phyloP scores from a whole-genome alignment of 2,888 invertebrate species.

The Saturnia japonica region DNA sequence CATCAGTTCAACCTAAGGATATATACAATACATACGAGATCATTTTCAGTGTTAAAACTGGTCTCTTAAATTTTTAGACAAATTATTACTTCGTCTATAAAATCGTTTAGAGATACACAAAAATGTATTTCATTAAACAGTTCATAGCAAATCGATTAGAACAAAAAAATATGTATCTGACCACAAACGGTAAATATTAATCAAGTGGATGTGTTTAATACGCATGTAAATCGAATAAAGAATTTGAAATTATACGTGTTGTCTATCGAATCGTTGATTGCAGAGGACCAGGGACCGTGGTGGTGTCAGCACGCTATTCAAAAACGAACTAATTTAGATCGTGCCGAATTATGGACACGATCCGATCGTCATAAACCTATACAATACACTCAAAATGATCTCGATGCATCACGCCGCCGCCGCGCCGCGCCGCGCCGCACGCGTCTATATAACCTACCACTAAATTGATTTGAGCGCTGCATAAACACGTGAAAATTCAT shows the following conservation, averaged over 20 bases:
- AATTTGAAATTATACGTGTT: slow-evolving; percentile 34
- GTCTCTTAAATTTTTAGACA: too few relatives aligned
- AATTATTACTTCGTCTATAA: too few relatives aligned
- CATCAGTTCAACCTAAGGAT: too few relatives aligned
- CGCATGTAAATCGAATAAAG: slow-evolving; percentile 51
- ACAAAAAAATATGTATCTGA: neutral
- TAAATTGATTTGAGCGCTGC: slow-evolving; percentile 70
- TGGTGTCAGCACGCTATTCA: slow-evolving; percentile 58
- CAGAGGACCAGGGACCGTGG: slow-evolving; percentile 41
- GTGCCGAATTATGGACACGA: slow-evolving; percentile 53
- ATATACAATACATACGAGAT: too few relatives aligned
- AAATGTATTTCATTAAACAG: neutral
- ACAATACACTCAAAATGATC: slow-evolving; percentile 31
- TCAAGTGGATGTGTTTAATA: slow-evolving; percentile 31
- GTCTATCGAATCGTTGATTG: slow-evolving; percentile 68
- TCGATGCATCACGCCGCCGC: too few relatives aligned
- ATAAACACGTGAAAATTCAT: slow-evolving; percentile 22
- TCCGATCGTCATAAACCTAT: slow-evolving; percentile 55
- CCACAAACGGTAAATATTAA: slow-evolving; percentile 25
- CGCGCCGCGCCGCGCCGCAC: too few relatives aligned
- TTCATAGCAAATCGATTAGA: neutral
- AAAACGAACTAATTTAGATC: slow-evolving; percentile 50
- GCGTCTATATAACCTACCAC: slow-evolving; percentile 57
- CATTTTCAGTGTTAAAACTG: too few relatives aligned
- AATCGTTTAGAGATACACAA: neutral